Conservation (phyloP, 2,113 vertebrate genomes). For the Plestiodon gilberti region DNA sequence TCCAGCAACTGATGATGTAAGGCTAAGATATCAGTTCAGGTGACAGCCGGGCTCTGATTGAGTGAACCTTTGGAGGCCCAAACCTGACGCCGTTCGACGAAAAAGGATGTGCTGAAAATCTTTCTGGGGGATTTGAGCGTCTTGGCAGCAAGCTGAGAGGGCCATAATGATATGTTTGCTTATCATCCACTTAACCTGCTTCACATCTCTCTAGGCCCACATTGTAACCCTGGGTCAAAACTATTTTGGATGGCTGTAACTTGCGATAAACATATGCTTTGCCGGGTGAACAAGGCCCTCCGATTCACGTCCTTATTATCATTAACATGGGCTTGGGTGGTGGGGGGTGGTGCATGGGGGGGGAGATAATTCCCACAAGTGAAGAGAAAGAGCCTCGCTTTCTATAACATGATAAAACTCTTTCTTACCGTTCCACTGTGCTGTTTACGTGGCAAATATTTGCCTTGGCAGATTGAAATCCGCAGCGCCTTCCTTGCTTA, state of each 20-base stretch:
- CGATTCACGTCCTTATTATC: slow-evolving; percentile 74
- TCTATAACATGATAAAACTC: slow-evolving; percentile 51
- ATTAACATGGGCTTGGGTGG: slow-evolving; percentile 1
- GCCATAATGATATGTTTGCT: slow-evolving; percentile 77
- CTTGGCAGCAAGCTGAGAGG: slow-evolving; percentile 56
- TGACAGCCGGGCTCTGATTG: slow-evolving; percentile 68
- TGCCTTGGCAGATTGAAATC: slow-evolving; percentile 61
- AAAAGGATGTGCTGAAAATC: slow-evolving; percentile 73
- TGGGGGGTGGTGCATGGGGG: slow-evolving; percentile 7
- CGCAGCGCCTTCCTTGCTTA: neutral
- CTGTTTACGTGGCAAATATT: slow-evolving; percentile 70
- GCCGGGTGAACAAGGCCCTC: slow-evolving; percentile 75
- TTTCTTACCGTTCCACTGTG: slow-evolving; percentile 59
- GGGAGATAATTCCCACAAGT: slow-evolving; percentile 59
- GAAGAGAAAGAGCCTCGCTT: slow-evolving; percentile 58
- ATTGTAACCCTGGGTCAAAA: slow-evolving; percentile 80
- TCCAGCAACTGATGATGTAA: slow-evolving; percentile 49
- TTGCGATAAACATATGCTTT: slow-evolving; percentile 78
- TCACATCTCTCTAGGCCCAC: slow-evolving; percentile 73
- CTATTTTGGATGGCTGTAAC: slow-evolving; percentile 77
- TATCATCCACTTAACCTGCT: slow-evolving; percentile 73
- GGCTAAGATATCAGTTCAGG: slow-evolving; percentile 54
- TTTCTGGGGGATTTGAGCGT: slow-evolving; percentile 72
- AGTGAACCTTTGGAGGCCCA: slow-evolving; percentile 55
- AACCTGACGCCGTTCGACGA: slow-evolving; percentile 23